A percentile compares a stretch with the other conserved stretches of the same genome.
Evolutionary conservation across 1,140 invertebrate genomes (phyloP).

Genomic region (Atta colombica): DNA sequence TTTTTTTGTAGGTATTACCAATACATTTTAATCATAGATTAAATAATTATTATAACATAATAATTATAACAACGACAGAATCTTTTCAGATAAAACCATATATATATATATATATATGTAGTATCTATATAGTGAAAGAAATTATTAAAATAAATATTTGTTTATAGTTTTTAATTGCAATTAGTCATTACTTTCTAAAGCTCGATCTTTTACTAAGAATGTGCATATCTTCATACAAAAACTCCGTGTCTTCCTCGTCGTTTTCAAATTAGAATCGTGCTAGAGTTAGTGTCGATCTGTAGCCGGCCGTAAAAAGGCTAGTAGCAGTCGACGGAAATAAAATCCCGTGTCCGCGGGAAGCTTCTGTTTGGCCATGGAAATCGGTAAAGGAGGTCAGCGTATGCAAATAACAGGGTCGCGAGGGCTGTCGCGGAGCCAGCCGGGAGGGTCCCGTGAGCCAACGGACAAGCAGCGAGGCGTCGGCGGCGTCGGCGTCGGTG

Average conservation of each 20-base stretch:
- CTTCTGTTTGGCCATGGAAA: slow-evolving; percentile 81
- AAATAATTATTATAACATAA: no score
- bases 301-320: background rate
- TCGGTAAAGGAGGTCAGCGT: slow-evolving; percentile 81
- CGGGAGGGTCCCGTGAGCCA: slow-evolving; percentile 81
- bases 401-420: slow-evolving; percentile 82
- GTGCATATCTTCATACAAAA: background rate
- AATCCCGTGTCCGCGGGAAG: slow-evolving; percentile 68
- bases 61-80: background rate
- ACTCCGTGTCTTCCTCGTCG: background rate
- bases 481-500: slow-evolving; percentile 6
- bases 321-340: slow-evolving; percentile 26
- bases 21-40: background rate
- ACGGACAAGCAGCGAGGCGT: slow-evolving; percentile 72
- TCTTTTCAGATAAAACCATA: background rate
- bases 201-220: background rate
- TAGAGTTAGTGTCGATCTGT: slow-evolving; percentile 4
- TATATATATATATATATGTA: no score
- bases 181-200: background rate
- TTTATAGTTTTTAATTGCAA: background rate
- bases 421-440: slow-evolving; percentile 71
- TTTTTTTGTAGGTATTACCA: background rate
- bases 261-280: background rate
- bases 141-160: background rate
- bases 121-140: background rate